Conservation (phyloP, 1,140 invertebrate species). For the Diachasmimorpha longicaudata region DNA sequence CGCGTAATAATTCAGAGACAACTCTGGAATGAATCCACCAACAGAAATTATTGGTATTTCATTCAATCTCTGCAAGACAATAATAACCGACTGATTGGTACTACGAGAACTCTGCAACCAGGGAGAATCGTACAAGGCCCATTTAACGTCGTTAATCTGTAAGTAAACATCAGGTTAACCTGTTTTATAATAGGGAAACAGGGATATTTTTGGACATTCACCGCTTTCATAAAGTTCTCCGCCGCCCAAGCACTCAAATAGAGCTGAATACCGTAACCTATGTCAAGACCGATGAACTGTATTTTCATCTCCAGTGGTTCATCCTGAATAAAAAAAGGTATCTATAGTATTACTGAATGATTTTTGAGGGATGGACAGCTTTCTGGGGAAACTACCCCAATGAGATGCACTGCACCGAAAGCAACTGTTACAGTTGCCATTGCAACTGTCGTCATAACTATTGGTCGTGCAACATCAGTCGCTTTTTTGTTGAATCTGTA, state of each 20-base stretch:
- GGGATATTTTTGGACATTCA: too few species aligned
- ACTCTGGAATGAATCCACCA: slow-evolving; percentile 27
- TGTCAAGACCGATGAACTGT: neutral
- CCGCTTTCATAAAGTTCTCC: slow-evolving; percentile 5
- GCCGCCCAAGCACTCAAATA: slow-evolving; percentile 12
- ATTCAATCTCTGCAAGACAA: slow-evolving; percentile 26
- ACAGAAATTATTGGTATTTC: slow-evolving; percentile 17
- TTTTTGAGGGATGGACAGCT: neutral
- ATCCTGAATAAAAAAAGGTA: neutral
- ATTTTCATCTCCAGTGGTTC: neutral
- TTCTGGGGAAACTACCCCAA: neutral
- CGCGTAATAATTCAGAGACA: slow-evolving; percentile 37
- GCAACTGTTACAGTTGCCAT: neutral
- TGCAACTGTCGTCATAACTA: neutral
- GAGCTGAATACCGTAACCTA: neutral
- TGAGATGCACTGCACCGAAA: neutral
- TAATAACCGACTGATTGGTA: slow-evolving; percentile 16
- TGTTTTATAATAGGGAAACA: too few species aligned
- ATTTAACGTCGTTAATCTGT: neutral
- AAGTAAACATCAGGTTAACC: neutral
- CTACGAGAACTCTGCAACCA: slow-evolving; percentile 22
- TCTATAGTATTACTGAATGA: neutral
- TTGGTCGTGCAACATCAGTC: neutral
- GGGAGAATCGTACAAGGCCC: slow-evolving; percentile 22
- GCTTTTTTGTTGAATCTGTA: too few species aligned